These are phyloP conservation scores for Hoplodrina ambigua DNA, from an alignment of 2,888 invertebrate genomes.

Conservation along the genomic window DNA sequence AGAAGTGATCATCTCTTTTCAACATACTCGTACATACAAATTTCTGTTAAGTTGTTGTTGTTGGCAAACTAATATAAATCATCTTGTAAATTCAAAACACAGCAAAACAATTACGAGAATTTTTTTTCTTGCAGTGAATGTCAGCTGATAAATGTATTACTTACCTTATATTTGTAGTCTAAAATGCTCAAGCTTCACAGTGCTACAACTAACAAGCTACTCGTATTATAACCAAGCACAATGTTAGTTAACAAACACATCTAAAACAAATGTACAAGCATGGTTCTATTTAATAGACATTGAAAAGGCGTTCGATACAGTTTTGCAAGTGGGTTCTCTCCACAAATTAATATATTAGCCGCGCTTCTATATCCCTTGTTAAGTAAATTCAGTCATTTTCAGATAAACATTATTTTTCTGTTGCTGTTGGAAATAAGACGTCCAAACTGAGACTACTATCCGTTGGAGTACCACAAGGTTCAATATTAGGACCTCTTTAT, in stretches of 20 bases:
- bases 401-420: background rate
- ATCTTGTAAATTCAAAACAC: background rate
- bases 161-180: background rate
- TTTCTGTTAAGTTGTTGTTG: too few relatives aligned
- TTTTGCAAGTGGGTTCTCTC: background rate
- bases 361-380: background rate
- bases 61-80: too few relatives aligned
- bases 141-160: constrained; percentile 1
- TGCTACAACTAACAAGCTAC: constrained; percentile 27
- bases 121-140: background rate
- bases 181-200: background rate
- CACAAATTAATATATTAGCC: constrained; percentile 11
- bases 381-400: background rate
- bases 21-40: too few relatives aligned
- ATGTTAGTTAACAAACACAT: background rate
- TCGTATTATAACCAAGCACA: constrained; percentile 18
- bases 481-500: background rate
- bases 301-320: constrained; percentile 19
- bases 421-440: background rate
- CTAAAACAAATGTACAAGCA: background rate
- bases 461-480: constrained; percentile 18
- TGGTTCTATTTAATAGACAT: constrained; percentile 4
- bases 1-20: too few relatives aligned
- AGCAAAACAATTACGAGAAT: background rate
- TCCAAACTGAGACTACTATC: background rate